Conservation (phyloP, 1,140 invertebrate genomes). For the Drosophila asahinai region DNA sequence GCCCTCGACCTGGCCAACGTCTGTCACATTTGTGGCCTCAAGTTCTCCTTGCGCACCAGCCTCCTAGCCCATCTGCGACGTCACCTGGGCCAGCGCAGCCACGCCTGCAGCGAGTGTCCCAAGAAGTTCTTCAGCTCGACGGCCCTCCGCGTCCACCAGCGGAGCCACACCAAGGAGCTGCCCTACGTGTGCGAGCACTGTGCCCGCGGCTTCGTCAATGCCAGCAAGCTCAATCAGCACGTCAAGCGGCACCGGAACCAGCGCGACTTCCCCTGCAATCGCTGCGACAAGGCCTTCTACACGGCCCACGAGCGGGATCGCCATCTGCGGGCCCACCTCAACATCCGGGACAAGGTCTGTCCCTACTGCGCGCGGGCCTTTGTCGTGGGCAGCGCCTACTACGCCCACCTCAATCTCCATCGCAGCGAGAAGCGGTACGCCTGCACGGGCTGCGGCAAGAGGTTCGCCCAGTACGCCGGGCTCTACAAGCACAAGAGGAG, state of each 20-base stretch:
- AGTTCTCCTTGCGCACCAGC: conserved; percentile 70
- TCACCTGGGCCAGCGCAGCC: conserved; percentile 59
- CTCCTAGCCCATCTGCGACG: conserved; percentile 66
- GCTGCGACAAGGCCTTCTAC: conserved; percentile 88
- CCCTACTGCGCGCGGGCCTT: conserved; percentile 88
- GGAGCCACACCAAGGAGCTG: conserved; percentile 77
- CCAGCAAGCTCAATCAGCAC: conserved; percentile 86
- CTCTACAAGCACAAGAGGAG: conserved; percentile 86
- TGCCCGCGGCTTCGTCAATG: conserved; percentile 78
- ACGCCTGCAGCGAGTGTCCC: conserved; percentile 62
- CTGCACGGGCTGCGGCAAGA: conserved; percentile 86
- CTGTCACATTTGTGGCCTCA: conserved; percentile 77
- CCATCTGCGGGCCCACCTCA: conserved; percentile 68
- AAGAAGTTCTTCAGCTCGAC: conserved; percentile 77
- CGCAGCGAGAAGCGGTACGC: conserved; percentile 86
- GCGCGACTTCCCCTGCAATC: conserved; percentile 90
- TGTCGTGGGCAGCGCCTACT: conserved; percentile 86
- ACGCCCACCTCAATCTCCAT: conserved; percentile 87
- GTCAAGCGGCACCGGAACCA: conserved; percentile 89
- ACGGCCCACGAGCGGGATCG: conserved; percentile 74
- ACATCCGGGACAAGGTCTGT: conserved; percentile 77
- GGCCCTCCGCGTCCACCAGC: conserved; percentile 62
- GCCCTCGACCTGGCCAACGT: conserved; percentile 52
- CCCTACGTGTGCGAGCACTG: conserved; percentile 78
- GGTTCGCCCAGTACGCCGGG: conserved; percentile 88